A percentile compares a stretch with the other conserved stretches of the same genome.
These are phyloP conservation scores for Eilema caniola DNA, from an alignment of 2,888 invertebrate genomes.

Conservation along the genomic window DNA sequence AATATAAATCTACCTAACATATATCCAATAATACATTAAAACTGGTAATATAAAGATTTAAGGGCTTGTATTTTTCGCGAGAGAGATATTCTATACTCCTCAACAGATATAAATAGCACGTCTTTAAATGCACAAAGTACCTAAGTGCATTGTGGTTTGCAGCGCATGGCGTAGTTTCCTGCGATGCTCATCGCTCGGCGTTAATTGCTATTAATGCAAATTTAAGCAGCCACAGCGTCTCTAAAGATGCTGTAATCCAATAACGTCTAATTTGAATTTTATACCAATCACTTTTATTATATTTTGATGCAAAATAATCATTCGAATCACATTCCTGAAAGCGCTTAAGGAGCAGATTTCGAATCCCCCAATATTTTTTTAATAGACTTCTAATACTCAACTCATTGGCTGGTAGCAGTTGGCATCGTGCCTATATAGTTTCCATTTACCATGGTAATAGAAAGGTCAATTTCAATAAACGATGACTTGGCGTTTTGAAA, in stretches of 20 bases:
- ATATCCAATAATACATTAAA: too few relatives aligned
- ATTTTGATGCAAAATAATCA: not conserved
- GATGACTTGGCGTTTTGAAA: not conserved
- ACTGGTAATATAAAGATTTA: too few relatives aligned
- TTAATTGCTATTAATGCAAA: conserved; percentile 5
- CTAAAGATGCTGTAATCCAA: not conserved
- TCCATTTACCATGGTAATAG: not conserved
- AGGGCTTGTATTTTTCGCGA: too few relatives aligned
- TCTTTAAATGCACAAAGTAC: not conserved
- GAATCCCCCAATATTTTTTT: not conserved
- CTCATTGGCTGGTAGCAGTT: not conserved
- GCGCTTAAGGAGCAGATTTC: not conserved
- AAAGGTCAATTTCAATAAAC: not conserved
- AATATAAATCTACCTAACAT: too few relatives aligned
- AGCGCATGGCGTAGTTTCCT: not conserved
- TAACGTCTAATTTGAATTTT: not conserved
- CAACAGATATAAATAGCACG: not conserved
- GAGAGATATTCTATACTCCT: not conserved
- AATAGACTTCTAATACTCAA: not conserved
- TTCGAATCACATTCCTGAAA: not conserved
- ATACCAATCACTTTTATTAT: not conserved
- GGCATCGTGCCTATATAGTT: not conserved
- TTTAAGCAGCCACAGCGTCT: not conserved
- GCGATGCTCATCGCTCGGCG: conserved; percentile 4
- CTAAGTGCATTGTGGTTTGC: not conserved